Percentiles rank a stretch among this genome's conserved stretches.
phyloP scores from a whole-genome alignment of 2,113 vertebrate genomes.

The Xerus inauris region DNA sequence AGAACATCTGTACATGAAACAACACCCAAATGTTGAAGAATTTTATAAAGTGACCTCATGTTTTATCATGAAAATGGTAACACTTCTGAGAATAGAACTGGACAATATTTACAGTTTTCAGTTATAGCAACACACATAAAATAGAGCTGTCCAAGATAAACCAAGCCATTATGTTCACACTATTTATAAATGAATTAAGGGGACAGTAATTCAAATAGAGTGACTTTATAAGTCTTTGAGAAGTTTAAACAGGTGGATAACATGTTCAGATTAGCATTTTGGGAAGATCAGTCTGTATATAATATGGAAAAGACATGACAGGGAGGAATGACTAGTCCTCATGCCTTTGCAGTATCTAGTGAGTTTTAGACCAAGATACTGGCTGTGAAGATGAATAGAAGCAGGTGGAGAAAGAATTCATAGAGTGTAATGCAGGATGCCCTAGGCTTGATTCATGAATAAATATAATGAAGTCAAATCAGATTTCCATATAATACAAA shows the following conservation, averaged over 20 bases:
- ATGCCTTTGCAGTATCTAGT: background rate
- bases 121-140: background rate
- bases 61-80: background rate
- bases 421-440: accelerated
- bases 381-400: background rate
- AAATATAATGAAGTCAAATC: background rate
- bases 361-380: background rate
- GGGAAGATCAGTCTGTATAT: background rate
- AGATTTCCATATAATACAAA: background rate
- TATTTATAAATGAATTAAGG: background rate
- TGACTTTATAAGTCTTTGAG: background rate
- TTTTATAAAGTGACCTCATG: background rate
- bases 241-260: background rate
- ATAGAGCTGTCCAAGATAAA: background rate
- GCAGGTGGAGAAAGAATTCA: background rate
- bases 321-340: background rate
- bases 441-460: background rate
- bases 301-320: background rate
- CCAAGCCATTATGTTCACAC: background rate
- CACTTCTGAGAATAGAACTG: background rate
- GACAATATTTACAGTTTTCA: background rate
- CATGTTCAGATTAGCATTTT: background rate
- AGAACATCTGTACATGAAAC: background rate
- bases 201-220: background rate
- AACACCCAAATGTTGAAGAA: background rate